phyloP scores from a whole-genome alignment of 2,797 vertebrate genomes.

The Simalia tracyae region DNA sequence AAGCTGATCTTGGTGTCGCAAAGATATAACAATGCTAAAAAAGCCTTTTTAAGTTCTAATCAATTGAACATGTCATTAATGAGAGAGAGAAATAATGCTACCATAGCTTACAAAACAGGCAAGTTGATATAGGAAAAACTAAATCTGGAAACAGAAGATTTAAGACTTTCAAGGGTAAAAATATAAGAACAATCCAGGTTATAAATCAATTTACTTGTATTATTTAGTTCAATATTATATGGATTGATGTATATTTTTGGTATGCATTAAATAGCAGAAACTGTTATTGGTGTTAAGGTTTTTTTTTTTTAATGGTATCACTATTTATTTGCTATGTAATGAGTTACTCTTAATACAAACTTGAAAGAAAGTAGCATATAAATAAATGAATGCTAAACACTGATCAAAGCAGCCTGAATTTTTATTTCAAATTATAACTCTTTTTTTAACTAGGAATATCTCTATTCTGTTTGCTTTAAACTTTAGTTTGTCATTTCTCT shows the following conservation, averaged over 20 bases:
- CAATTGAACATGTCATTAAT: neutral
- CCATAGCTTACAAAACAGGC: neutral
- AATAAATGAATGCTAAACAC: neutral
- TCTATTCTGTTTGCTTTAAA: neutral
- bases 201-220: neutral
- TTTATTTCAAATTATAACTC: neutral
- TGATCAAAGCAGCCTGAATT: neutral
- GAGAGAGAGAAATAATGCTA: neutral
- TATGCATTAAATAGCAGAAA: neutral
- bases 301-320: neutral
- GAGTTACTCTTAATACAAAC: neutral
- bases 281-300: neutral
- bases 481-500: neutral
- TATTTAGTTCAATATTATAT: neutral
- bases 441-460: neutral
- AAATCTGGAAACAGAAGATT: neutral
- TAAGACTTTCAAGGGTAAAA: neutral
- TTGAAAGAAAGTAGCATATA: neutral
- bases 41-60: neutral
- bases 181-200: neutral
- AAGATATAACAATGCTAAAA: neutral
- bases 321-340: neutral
- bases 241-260: neutral
- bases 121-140: neutral
- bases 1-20: neutral